These are phyloP conservation scores for Drosophila nigritarsus DNA, from an alignment of 2,888 invertebrate species.

Conservation along the genomic window DNA sequence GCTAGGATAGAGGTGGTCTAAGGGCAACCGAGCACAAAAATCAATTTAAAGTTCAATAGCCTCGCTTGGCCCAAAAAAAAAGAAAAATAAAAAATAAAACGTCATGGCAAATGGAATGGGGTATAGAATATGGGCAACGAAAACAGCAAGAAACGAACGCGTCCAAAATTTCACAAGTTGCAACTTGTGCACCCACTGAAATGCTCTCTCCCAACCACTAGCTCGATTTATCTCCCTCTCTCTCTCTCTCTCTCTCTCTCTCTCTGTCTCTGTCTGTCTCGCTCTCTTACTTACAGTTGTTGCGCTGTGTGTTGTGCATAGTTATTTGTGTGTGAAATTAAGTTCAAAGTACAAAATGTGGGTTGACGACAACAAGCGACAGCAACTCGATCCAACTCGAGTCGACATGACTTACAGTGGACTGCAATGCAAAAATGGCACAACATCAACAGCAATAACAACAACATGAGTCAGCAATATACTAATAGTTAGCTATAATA, in stretches of 20 bases:
- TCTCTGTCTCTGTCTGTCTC: background rate
- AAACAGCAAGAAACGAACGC: constrained; percentile 37
- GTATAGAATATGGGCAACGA: constrained; percentile 25
- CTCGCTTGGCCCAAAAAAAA: constrained; percentile 62
- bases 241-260: background rate
- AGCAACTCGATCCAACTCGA: constrained; percentile 11
- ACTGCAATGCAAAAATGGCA: constrained; percentile 44
- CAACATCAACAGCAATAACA: constrained; percentile 22
- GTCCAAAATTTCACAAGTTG: constrained; percentile 59
- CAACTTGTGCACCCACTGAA: constrained; percentile 60
- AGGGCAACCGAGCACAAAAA: constrained; percentile 67
- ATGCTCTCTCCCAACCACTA: background rate
- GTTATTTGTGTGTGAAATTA: constrained; percentile 67
- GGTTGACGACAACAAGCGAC: constrained; percentile 56
- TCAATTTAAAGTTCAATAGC: constrained; percentile 79
- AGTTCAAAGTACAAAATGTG: constrained; percentile 77
- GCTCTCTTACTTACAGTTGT: constrained; percentile 2
- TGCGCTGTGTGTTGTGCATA: constrained; percentile 26
- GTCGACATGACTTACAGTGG: constrained; percentile 11
- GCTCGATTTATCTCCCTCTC: background rate
- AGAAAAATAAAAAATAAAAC: background rate
- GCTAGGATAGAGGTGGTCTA: background rate
- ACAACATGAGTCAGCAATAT: constrained; percentile 17
- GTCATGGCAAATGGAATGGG: constrained; percentile 26
- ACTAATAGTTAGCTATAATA: constrained; percentile 33